phyloP scores from a whole-genome alignment of 2,113 vertebrate genomes.

The Genyomyrus donnyi region DNA sequence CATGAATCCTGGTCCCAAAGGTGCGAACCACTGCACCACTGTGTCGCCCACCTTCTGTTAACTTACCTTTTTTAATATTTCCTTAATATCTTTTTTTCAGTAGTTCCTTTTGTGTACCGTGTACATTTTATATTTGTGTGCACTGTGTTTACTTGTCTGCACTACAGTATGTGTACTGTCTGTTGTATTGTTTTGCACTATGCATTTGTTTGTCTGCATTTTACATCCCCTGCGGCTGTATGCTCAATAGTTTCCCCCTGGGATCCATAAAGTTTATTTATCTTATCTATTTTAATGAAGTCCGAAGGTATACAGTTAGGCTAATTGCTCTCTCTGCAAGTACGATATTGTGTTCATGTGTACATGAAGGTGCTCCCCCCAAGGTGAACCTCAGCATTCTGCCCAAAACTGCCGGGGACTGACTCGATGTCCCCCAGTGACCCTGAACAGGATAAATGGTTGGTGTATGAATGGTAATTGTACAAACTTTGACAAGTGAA shows the following conservation, averaged over 20 bases:
- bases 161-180: not conserved
- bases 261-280: not conserved
- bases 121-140: not conserved
- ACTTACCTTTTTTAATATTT: not conserved
- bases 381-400: not conserved
- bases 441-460: not conserved
- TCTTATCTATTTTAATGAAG: not conserved
- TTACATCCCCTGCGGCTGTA: not conserved
- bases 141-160: not conserved
- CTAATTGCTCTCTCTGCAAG: not conserved
- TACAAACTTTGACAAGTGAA: not conserved
- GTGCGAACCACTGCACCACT: no score
- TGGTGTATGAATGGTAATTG: not conserved
- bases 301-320: not conserved
- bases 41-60: not conserved
- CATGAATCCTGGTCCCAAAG: no score
- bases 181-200: not conserved
- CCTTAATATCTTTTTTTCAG: not conserved
- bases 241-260: not conserved
- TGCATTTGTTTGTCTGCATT: not conserved
- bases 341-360: not conserved
- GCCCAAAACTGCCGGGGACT: not conserved
- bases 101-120: not conserved
- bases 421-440: not conserved
- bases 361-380: not conserved